A percentile compares a stretch with the other conserved stretches of the same genome.
These are phyloP conservation scores for Papilio protenor DNA, from an alignment of 2,888 invertebrate species.

Conservation along the genomic window DNA sequence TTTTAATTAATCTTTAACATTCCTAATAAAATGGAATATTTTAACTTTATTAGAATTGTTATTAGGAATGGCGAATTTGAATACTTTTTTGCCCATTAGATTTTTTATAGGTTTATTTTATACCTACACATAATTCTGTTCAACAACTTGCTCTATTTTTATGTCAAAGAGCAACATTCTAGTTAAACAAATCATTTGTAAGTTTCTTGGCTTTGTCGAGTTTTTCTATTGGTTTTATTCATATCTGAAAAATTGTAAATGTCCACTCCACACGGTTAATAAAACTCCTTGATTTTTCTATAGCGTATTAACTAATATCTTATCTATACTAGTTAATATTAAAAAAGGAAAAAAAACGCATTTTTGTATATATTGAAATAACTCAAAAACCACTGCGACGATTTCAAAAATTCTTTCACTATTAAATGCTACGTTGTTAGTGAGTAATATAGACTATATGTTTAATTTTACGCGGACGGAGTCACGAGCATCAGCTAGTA, in stretches of 20 bases:
- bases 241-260: background rate
- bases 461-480: too few species aligned
- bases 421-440: too few species aligned
- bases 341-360: too few species aligned
- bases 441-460: too few species aligned
- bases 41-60: background rate
- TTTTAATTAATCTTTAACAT: background rate
- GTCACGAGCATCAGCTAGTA: too few species aligned
- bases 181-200: conserved; percentile 25
- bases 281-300: background rate
- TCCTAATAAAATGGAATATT: background rate
- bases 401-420: too few species aligned
- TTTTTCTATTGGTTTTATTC: too few species aligned
- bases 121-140: conserved; percentile 9
- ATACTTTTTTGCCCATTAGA: background rate
- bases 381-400: too few species aligned
- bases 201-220: background rate
- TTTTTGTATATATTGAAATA: too few species aligned
- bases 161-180: background rate
- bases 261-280: background rate
- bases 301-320: too few species aligned
- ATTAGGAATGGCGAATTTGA: background rate
- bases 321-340: too few species aligned
- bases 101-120: background rate
- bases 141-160: conserved; percentile 3